Evolutionary conservation across 2,888 invertebrate genomes (phyloP), one percentile per base, ranked within the genome.

Genomic region (Tetranychus truncatus): DNA sequence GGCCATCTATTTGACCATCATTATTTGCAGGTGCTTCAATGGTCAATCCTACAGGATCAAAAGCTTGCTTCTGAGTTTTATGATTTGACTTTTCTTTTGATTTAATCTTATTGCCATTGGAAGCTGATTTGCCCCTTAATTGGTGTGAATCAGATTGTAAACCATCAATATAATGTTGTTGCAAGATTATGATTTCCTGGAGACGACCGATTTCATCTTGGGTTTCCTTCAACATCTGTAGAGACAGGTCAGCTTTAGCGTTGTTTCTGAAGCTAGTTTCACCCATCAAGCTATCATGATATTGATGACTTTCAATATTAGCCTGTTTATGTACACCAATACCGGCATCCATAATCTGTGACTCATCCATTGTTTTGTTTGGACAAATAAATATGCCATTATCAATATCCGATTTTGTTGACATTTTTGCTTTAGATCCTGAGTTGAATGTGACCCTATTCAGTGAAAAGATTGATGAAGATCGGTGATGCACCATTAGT

Each of bases 221-320:
- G 18, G 79, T 78, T 76, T 79, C 79, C 74, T 78, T 76, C 55
- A 79, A 72, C 24, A 79, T 75, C 18, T 55, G 55, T 0, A 55
- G 55, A 15, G 15, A 15, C 9, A 55, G 15, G 6, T 55, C 55
- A 55, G 9, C 11, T 55, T 55, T 34, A 4, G 34, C 34, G 4
- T 3, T 34, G 34, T 34, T 34, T 34, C 5, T 34, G 5, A 3
- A 34, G 34, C 34, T 34, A 34, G 4, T 55, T 15, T 15, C 55
- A 55, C 55, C 55, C 9, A 55, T 1, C 2, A 9, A 9, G 34
- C 5, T 34, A 34, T 34, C 34, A 34, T 34, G 34, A 34, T 34
- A 34, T 34, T 34, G 34, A 34, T 34, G 34, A 34, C 34, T 34
- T 34, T 34, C 34, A 34, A 34, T 34, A 3, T 34, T 5, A 34